Percentiles rank a stretch among this genome's conserved stretches.
These are phyloP conservation scores for Calycopis cecrops DNA, from an alignment of 1,140 invertebrate genomes.

Conservation along the genomic window DNA sequence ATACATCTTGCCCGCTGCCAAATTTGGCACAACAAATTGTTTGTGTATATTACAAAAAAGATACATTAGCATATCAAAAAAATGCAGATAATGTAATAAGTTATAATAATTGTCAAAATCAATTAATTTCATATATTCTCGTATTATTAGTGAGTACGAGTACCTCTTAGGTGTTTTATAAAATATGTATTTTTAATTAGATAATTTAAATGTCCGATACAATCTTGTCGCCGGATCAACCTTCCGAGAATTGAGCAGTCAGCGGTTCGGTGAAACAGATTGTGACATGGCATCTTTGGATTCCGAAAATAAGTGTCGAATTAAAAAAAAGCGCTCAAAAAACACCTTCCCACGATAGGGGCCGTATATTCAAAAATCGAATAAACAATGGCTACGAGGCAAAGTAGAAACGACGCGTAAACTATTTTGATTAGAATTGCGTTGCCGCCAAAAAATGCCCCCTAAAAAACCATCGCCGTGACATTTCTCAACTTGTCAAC, in stretches of 20 bases:
- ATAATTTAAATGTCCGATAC: slow-evolving; percentile 7
- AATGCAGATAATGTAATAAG: too few relatives aligned
- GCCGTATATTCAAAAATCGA: slow-evolving; percentile 25
- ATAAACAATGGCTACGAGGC: slow-evolving; percentile 33
- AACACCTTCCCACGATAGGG: slow-evolving; percentile 49
- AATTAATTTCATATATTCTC: too few relatives aligned
- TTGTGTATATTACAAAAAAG: too few relatives aligned
- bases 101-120: too few relatives aligned
- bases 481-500: slow-evolving; percentile 61
- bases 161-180: background rate
- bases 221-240: slow-evolving; percentile 1
- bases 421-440: slow-evolving; percentile 73
- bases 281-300: slow-evolving; percentile 10
- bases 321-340: slow-evolving; percentile 30
- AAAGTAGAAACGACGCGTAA: slow-evolving; percentile 52
- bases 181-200: slow-evolving; percentile 12
- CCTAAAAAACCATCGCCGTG: slow-evolving; percentile 32
- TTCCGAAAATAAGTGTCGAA: slow-evolving; percentile 36
- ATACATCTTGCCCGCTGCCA: too few relatives aligned
- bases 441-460: slow-evolving; percentile 45
- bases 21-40: too few relatives aligned
- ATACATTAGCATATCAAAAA: too few relatives aligned
- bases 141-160: too few relatives aligned
- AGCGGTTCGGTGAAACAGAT: slow-evolving; percentile 6
- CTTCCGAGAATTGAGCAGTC: slow-evolving; percentile 8